Evolutionary conservation across 2,888 invertebrate genomes (phyloP).

Genomic region (Automeris io): DNA sequence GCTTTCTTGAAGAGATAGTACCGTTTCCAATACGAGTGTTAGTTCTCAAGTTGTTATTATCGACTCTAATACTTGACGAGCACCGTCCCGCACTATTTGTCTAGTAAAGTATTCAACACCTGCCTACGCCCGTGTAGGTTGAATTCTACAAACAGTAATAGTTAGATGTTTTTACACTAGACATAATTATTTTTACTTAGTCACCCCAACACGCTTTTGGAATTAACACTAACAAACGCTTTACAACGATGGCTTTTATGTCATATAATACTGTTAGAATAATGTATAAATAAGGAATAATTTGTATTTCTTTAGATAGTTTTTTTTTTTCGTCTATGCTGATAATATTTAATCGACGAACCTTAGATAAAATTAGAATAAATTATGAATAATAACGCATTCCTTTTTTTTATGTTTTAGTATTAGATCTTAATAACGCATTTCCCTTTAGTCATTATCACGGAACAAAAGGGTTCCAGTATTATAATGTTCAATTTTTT

Average conservation of each 20-base stretch:
- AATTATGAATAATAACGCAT: too few relatives aligned
- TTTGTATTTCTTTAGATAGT: too few relatives aligned
- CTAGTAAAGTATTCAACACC: conserved; percentile 28
- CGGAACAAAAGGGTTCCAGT: too few relatives aligned
- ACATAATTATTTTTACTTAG: conserved; percentile 39
- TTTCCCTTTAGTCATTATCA: too few relatives aligned
- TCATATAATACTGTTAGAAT: conserved; percentile 14
- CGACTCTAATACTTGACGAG: neutral
- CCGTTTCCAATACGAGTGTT: too few relatives aligned
- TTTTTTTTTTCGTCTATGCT: neutral
- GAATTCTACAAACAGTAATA: conserved; percentile 34
- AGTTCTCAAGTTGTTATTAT: too few relatives aligned
- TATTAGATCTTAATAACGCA: too few relatives aligned
- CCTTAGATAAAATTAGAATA: neutral
- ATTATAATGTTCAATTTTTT: too few relatives aligned
- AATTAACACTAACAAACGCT: conserved; percentile 26
- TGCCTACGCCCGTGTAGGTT: conserved; percentile 44
- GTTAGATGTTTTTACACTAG: conserved; percentile 26
- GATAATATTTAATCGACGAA: neutral
- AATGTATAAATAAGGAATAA: too few relatives aligned
- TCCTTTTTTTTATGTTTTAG: too few relatives aligned
- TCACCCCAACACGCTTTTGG: conserved; percentile 25
- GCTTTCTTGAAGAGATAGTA: too few relatives aligned
- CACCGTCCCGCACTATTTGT: neutral
- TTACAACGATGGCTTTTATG: conserved; percentile 22